Conservation (phyloP, 2,797 vertebrate genomes). For the Molossus alvarezi region DNA sequence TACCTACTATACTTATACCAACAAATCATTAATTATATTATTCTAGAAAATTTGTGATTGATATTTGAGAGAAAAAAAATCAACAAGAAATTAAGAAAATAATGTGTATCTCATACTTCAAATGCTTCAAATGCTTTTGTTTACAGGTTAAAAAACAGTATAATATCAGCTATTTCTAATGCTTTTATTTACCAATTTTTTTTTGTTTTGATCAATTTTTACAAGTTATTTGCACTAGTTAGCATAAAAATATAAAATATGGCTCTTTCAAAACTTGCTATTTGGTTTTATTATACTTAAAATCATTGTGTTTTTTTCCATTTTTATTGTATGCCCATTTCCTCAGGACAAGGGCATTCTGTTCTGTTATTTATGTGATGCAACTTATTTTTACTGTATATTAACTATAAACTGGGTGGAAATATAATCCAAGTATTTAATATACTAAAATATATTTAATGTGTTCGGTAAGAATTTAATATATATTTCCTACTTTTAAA, state of each 20-base stretch:
- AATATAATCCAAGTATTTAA: slow-evolving; percentile 47
- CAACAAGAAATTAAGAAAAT: slow-evolving; percentile 1
- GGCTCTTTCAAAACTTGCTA: background rate
- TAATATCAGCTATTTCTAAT: slow-evolving; percentile 28
- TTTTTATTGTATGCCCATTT: slow-evolving; percentile 47
- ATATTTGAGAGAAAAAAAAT: slow-evolving; percentile 30
- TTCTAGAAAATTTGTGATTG: background rate
- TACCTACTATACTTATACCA: background rate
- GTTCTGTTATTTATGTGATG: slow-evolving; percentile 22
- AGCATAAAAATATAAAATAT: slow-evolving; percentile 41
- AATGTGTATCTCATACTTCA: background rate
- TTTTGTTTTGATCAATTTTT: slow-evolving; percentile 51
- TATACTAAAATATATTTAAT: slow-evolving; percentile 30
- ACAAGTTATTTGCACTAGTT: background rate
- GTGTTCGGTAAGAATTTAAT: slow-evolving; percentile 37
- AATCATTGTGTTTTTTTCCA: background rate
- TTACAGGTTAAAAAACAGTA: background rate
- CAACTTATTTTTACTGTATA: background rate
- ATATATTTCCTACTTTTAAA: background rate
- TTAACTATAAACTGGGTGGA: slow-evolving; percentile 47
- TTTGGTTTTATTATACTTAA: background rate
- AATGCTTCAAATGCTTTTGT: slow-evolving; percentile 46
- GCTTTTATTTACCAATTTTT: background rate
- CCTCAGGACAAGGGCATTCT: background rate
- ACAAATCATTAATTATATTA: slow-evolving; percentile 10